Evolutionary conservation across 2,888 invertebrate genomes (phyloP), one percentile per base, ranked within the genome.

Genomic region (Drosophila merina): DNA sequence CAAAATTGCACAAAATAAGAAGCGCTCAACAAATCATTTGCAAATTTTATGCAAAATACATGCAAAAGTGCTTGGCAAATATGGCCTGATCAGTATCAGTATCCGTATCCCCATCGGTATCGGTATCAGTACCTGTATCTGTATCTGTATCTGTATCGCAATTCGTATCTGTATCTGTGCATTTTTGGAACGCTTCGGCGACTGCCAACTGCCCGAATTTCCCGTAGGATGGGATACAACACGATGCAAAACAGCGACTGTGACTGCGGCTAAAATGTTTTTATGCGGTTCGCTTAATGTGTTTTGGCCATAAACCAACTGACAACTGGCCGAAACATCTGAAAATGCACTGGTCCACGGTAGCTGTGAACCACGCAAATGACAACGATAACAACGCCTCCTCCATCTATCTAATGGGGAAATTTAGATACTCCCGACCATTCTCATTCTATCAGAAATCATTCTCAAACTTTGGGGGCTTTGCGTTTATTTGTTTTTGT

Each of bases 231-330:
- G 36, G 36, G 31, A 14, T 4, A 9, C 25, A 10, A 44, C 9
- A 33, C 14, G 14, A 28, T 49, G 28, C 20, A 42, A 38, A 58
- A 48, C 58, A 48, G 48, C 48, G 48, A 58, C 48, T 60, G 57
- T 57, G 55, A 48, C 56, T 74, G 73, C 45, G 79, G 75, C 75
- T 66, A 63, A 84, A 86, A 84, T 86, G 85, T 86, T 86, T 86
- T 83, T 72, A 76, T 84, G 86, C 82, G 86, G 86, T 84, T 79
- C 87, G 80, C 87, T 83, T 85, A 87, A 87, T 85, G 85, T 79
- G 81, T 85, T 85, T 85, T 86, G 70, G 81, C 77, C 85, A 83
- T 87, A 85, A 84, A 84, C 79, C 80, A 80, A 79, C 76, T 71
- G 73, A 72, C 64, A 75, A 66, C 60, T 55, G 69, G 59, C 26